Base-by-base conservation (phyloP, 1,140 invertebrate species). In the Caerostris extrusa region DNA sequence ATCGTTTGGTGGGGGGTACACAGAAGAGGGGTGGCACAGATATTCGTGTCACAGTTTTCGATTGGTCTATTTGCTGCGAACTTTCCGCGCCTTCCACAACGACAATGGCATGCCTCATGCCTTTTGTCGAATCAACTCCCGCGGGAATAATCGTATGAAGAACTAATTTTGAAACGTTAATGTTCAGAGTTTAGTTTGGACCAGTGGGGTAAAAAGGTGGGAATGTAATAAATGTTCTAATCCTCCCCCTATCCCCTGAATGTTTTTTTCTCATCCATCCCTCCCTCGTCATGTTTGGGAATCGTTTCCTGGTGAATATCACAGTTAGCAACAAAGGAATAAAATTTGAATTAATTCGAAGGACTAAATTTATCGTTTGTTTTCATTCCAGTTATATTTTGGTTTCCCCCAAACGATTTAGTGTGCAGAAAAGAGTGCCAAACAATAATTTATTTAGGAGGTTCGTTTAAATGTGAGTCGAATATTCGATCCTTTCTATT, bases 131-230 rank as follows among this genome's bases (percentile, higher is more conserved):
- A 91, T 91, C 90, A 91, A 91, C 55, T 82, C 12, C 53, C 90
- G 57, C 50, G 90, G 64, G 90, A 82, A 91, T 91, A 82, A 91
- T 91, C 90, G 82, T 91, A 91, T 82, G 90, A 91, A 57, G 90
- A 19, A 60, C 77, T 91, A 82, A 91, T 60, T 91, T 71, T 53
- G 19, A 67, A 58, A 71, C 71, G 77, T 60, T 91, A 91, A 91
- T 82, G 90, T 56, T 8, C 34, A 55, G 69, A 34, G 90, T 82
- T 91, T 53, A 56, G 58, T 81, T 91, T 69, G n/a, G 69, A 53
- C 58, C 69, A 83, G 61, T 64, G 56, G 69, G 90, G 69, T 19
- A 53, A 53, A 8, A 60, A 56, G 10, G 57, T 50, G 19, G 53
- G 50, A 34, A 71, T 57, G 7, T 12, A 90, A 71, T 58, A 77